Percentiles rank a stretch among this genome's conserved stretches.
Conservation (phyloP, 37 sponge, comb jelly and placozoan genomes). For the Cladorhizidae sp. region DNA sequence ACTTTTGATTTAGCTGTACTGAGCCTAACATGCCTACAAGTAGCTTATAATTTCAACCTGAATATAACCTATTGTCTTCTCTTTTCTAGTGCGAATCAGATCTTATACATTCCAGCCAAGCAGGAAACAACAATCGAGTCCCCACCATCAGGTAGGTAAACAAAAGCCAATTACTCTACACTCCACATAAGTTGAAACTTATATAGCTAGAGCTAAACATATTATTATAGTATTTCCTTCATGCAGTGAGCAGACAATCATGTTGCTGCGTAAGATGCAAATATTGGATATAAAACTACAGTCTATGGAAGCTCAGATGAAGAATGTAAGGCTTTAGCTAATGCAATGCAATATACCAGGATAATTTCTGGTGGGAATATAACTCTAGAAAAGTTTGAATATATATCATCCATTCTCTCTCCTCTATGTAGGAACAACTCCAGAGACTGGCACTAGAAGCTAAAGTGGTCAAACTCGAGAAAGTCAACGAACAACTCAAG, state of each 20-base stretch:
- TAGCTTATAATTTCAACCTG: no score
- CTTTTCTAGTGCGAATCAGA: no score
- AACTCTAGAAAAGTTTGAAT: no score
- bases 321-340: constrained; percentile 23
- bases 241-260: constrained; percentile 28
- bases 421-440: constrained; percentile 39
- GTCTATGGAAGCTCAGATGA: constrained; percentile 51
- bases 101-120: no score
- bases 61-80: no score
- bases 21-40: background rate
- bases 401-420: background rate
- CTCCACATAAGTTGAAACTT: no score
- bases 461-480: constrained; percentile 57
- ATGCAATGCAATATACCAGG: background rate
- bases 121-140: no score
- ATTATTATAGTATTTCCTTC: no score
- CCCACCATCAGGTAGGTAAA: no score
- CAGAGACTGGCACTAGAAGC: constrained; percentile 58
- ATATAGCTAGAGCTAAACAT: no score
- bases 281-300: constrained; percentile 57
- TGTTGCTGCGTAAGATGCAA: constrained; percentile 39
- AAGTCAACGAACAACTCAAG: constrained; percentile 51
- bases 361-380: background rate
- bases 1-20: no score
- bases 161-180: no score